Evolutionary conservation across 2,797 vertebrate genomes (phyloP).

Genomic region (Taenioides sp.): DNA sequence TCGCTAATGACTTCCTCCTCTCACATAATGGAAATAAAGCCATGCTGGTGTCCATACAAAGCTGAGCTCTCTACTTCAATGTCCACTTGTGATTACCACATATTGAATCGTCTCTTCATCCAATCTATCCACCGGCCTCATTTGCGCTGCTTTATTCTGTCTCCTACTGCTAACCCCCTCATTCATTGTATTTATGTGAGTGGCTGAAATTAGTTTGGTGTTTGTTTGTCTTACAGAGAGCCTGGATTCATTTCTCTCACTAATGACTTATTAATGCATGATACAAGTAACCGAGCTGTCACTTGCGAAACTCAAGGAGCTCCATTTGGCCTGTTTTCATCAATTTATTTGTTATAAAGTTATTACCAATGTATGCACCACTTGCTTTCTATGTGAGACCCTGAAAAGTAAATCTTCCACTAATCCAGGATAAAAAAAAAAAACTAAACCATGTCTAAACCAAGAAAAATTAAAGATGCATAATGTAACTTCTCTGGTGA

Average conservation of each 20-base stretch:
- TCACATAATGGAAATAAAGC: constrained; percentile 43
- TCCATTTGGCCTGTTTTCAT: constrained; percentile 17
- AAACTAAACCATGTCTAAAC: too few relatives aligned
- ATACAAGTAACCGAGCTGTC: constrained; percentile 59
- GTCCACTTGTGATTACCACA: background rate
- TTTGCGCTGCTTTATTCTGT: constrained; percentile 28
- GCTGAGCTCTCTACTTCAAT: background rate
- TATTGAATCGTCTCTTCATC: constrained; percentile 25
- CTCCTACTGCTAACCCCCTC: constrained; percentile 34
- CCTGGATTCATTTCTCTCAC: constrained; percentile 59
- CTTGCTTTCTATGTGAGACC: too few relatives aligned
- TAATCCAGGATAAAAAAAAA: too few relatives aligned
- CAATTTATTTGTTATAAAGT: constrained; percentile 4
- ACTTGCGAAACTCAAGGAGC: constrained; percentile 40
- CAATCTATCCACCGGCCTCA: background rate
- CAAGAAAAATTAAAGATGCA: too few relatives aligned
- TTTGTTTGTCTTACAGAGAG: constrained; percentile 58
- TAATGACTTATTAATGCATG: constrained; percentile 67
- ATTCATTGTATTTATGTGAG: constrained; percentile 45
- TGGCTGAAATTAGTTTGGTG: constrained; percentile 57
- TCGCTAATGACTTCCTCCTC: constrained; percentile 51
- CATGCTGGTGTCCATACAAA: constrained; percentile 29
- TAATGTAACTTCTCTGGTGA: too few relatives aligned
- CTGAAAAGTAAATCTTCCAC: too few relatives aligned
- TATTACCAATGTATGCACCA: background rate